Evolutionary conservation across 2,888 invertebrate genomes (phyloP), one percentile per base, ranked within the genome.

Genomic region (Melanargia galathea): DNA sequence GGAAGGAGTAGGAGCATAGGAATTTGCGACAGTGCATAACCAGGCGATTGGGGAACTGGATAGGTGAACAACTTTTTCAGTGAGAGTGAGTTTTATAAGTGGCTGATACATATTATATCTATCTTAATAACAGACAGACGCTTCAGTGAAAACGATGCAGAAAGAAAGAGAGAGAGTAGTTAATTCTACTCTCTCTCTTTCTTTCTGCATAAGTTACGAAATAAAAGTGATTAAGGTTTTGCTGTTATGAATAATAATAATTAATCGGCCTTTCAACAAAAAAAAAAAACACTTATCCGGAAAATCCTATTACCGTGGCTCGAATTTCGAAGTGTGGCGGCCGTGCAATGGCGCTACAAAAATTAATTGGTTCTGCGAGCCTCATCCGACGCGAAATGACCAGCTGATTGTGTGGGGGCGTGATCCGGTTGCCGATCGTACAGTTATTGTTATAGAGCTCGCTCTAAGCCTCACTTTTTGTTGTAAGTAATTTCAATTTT

Each of bases 361-460:
- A 60, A 60, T 22, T 63, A 63, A 63, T 63, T 60, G 60, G 60
- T 63, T 49, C 60, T n/a, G 22, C 49, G 45, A 61, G 57, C 35
- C 35, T 57, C 51, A 60, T 64, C 56, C 51, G 35, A 30, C 26
- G 45, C 45, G 35, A 38, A 60, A 57, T 61, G 49, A 56, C 60
- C 54, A 56, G 30, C 40, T 55, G 20, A 54, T 48, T 49, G 55
- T 60, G 18, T 24, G 2, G 20, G 45, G 18, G 48, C 63, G 54
- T 63, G 63, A 60, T 48, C 40, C 24, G 55, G n/a, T 38, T 60
- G 26, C 38, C 58, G 54, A 33, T 13, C 40, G 40, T 38, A 35
- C 11, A 48, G 11, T 48, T 35, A 22, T 24, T 49, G 13, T 30
- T 18, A 22, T 40, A 10, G 11, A 10, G 3, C 10, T 46, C 22